Base-by-base conservation (phyloP, 2,888 invertebrate genomes). In the Mythimna pallens region DNA sequence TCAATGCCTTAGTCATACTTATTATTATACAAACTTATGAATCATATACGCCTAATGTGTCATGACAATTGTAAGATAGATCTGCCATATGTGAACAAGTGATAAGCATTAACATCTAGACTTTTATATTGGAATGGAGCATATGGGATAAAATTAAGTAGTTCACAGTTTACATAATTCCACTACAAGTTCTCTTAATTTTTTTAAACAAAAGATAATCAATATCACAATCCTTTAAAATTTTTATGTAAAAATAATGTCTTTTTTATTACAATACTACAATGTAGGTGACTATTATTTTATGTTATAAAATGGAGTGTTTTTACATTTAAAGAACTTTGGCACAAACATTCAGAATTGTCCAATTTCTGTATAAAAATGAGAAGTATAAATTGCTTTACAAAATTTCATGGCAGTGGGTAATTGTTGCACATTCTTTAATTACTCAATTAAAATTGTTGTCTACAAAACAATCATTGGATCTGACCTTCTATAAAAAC, bases 341-440 rank as follows among this genome's bases (percentile, higher is more conserved):
- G 90, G 90, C 90, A 90, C 90, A 83, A 81, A 83, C 66, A 47
- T 86, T 81, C 82, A 80, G 55, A 78, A 87, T 73, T 66, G 62
- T 70, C 73, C 59, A 74, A 62, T 66, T 70, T 74, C 58, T 70
- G 67, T 77, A 75, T 61, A 76, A 76, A 80, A 76, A 69, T 74
- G 55, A 70, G 55, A 73, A 68, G 55, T 68, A 79, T 65, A 69
- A 70, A 69, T 70, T 66, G 36, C 58, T 62, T 55, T 65, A 70
- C 47, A 78, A 81, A 73, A 79, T 64, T 72, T 73, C 70, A 70
- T 82, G 86, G 86, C 87, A 86, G 86, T 84, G 64, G 59, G 63
- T 70, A 71, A 65, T 72, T 79, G 70, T 68, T 74, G 67, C 78
- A 78, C 65, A 73, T 73, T 74, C 57, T 74, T 80, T 66, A 30